Evolutionary conservation across 2,888 invertebrate species (phyloP), one percentile per base, ranked within the genome.

Genomic region (Allacma fusca): DNA sequence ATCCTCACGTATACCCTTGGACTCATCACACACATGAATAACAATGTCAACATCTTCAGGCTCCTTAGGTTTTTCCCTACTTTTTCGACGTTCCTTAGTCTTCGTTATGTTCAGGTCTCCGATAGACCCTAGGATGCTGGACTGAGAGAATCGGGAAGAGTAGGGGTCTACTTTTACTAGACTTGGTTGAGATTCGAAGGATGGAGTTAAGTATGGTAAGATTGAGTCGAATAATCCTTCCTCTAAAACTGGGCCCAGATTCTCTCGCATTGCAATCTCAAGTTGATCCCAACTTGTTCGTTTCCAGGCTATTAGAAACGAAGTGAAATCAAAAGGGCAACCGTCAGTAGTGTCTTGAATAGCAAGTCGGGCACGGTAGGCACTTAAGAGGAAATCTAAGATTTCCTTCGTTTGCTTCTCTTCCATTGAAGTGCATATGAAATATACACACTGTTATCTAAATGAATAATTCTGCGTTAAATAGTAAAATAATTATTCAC

Each of bases 11-110:
- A 93, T 88, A 75, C 93, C 94, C 87, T 96, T 96, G 0, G 94
- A 92, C 88, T 97, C 97, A 86, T 97, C 97, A 85, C 95, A 96
- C 0, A 97, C 97, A 86, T 97, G 96, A 82, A 97, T 97, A 86
- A 95, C 93, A 21, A 97, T 94, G 85, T 95, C 95, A 1, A 75
- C 57, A 26, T 78, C 79, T 43, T 78, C 78, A 5, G 34, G 34
- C 13, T 74, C 68, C 21, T 75, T 73, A 21, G 34, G 40, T 68
- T 70, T 64, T n/a, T 59, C 72, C 7, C 65, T 9, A 34, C 77
- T 65, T 19, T 72, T 77, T 23, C 40, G 68, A 62, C 59, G 67
- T 57, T 68, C 73, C 71, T 44, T 70, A n/a, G 23, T 70, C 23
- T 29, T 77, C 34, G 74, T 62, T 24, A 64, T 29, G 26, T 72